Evolutionary conservation across 2,888 invertebrate species (phyloP), one percentile per base, ranked within the genome.

Genomic region (Drymonia ruficornis): DNA sequence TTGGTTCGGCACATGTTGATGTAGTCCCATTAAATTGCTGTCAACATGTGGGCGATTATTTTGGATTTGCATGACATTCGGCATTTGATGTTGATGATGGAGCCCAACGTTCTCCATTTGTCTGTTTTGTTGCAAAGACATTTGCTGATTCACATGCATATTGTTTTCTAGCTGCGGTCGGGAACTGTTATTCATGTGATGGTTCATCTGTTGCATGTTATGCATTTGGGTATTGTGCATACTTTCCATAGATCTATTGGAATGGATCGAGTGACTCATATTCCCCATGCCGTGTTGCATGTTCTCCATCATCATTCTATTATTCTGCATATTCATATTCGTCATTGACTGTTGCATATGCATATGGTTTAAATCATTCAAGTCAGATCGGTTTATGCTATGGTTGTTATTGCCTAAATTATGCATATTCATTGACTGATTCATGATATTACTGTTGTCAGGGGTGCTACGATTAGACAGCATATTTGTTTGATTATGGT

Each of bases 31-130:
- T 63, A 90, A 70, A 56, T 87, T 89, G 57, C 76, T 86, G 18
- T 91, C 91, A 18, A 88, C 81, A 58, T 91, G 90, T 28, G 81
- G 74, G 0, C 86, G 84, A 75, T 87, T 89, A 66, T 83, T 90
- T 75, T 88, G 91, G 59, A 91, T 85, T 65, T 91, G 91, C 89
- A 92, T 92, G 13, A 87, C 83, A 63, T 89, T 90, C 15, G 89
- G 70, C 82, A 91, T 89, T 76, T 88, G 91, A 72, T 92, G 91
- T 69, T 90, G 91, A 56, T 91, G 92, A 65, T 91, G 92, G 50
- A 87, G 83, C 6, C 77, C 70, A 19, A 84, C 78, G 70, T 86
- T 89, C 29, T 92, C 92, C 67, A 89, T 82, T 66, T 85, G 88
- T 65, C 92, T 84, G 59, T 86, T 89, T 69, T 87, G 89, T 70